These are phyloP conservation scores for Volucella inanis DNA, from an alignment of 2,888 invertebrate species.

Conservation along the genomic window DNA sequence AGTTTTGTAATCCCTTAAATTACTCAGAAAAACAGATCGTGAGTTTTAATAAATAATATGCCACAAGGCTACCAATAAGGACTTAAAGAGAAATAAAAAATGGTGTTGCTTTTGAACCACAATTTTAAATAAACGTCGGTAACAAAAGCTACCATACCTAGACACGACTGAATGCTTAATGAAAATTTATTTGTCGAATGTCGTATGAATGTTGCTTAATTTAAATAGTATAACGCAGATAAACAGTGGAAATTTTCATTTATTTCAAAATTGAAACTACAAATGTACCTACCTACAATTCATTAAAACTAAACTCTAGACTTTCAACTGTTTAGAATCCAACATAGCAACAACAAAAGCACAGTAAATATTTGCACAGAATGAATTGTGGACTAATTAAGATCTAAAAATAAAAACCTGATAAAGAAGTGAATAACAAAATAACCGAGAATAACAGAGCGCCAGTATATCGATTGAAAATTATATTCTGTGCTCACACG, in stretches of 20 bases:
- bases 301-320: constrained; percentile 48
- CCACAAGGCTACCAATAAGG: no score
- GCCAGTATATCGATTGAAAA: constrained; percentile 70
- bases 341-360: constrained; percentile 21
- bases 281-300: constrained; percentile 5
- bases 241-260: constrained; percentile 31
- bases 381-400: constrained; percentile 68
- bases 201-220: constrained; percentile 11
- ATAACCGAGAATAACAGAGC: constrained; percentile 42
- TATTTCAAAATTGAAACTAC: background rate
- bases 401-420: constrained; percentile 71
- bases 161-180: background rate
- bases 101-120: background rate
- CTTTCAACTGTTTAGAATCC: constrained; percentile 30
- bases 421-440: constrained; percentile 65
- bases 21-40: no score
- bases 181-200: background rate
- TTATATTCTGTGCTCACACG: constrained; percentile 60
- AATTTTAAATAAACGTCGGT: background rate
- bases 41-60: no score
- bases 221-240: constrained; percentile 7
- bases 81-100: background rate
- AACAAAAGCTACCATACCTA: no score
- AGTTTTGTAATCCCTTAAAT: no score
- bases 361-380: constrained; percentile 62